Conservation (phyloP, 1,140 invertebrate species). For the Phenacoccus solenopsis region DNA sequence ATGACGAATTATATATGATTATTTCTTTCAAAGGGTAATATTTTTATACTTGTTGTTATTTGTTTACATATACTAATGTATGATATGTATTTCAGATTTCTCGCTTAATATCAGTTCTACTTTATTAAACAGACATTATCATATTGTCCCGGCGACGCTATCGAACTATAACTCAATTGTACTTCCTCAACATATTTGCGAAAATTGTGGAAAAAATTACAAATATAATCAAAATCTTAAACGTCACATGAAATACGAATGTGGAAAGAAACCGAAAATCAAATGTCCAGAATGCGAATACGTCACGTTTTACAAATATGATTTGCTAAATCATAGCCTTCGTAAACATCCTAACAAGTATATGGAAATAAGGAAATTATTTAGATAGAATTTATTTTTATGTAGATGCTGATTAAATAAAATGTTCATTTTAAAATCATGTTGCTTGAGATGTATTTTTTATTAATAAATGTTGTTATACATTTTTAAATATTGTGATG, state of each 20-base stretch:
- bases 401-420: no score
- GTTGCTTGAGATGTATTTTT: no score
- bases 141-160: background rate
- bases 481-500: no score
- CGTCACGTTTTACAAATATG: constrained; percentile 13
- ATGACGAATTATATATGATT: no score
- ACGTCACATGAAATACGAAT: constrained; percentile 26
- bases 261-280: constrained; percentile 42
- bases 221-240: constrained; percentile 25
- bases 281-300: constrained; percentile 40
- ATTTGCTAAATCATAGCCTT: constrained; percentile 10
- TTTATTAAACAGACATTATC: background rate
- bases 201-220: constrained; percentile 24
- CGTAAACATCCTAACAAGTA: constrained; percentile 10
- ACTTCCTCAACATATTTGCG: background rate
- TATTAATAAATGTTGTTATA: no score
- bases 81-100: no score
- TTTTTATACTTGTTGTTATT: no score
- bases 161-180: background rate
- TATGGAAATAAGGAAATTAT: background rate
- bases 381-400: background rate
- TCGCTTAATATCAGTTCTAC: background rate
- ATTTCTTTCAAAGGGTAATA: no score
- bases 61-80: no score
- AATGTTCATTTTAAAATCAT: no score